Base-by-base conservation (phyloP, 1,140 invertebrate species). In the Diachasma alloeum region DNA sequence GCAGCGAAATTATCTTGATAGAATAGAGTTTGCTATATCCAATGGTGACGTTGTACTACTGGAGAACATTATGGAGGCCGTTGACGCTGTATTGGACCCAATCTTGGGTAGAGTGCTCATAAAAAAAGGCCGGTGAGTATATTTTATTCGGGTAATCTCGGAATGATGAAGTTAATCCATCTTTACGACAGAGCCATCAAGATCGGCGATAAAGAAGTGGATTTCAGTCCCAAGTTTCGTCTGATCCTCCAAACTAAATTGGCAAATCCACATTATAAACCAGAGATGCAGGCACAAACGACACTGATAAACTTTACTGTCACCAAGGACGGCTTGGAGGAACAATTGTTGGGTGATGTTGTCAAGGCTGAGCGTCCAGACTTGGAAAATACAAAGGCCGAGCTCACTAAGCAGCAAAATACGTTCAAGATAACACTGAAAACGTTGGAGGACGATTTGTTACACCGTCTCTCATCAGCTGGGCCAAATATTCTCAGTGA, bases 231-330 rank as follows among this genome's bases (percentile, higher is more conserved):
- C 0, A 91, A 92, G 37, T 99, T 98, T 87, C 92, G 93, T n/a
- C 90, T 98, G 0, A 95, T 98, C 77, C 85, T 98, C 0, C 97
- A 98, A 84, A 98, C 97, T 0, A 98, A 98, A 90, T 85, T 98
- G 53, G 96, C 95, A 0, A 98, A 98, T 90, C 97, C 97, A 5
- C 97, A 98, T 88, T 99, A 98, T 84, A 97, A 97, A 85, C 97
- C 97, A 0, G 97, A 99, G 90, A 96, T 98, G 93, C 97, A 99
- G 88, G 97, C 97, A 0, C 97, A 98, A 88, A 96, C 96, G 17
- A 98, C 97, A 3, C 90, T 98, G 4, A 98, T 98, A 70, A 98
- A 98, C 87, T 98, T 98, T 84, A 98, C 97, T 36, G 97, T 99
- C 0, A 99, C 97, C 0, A 92, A 93, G 81, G 96, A 97, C 87